Evolutionary conservation across 1,140 invertebrate genomes (phyloP).

Genomic region (Drosophila sp.): DNA sequence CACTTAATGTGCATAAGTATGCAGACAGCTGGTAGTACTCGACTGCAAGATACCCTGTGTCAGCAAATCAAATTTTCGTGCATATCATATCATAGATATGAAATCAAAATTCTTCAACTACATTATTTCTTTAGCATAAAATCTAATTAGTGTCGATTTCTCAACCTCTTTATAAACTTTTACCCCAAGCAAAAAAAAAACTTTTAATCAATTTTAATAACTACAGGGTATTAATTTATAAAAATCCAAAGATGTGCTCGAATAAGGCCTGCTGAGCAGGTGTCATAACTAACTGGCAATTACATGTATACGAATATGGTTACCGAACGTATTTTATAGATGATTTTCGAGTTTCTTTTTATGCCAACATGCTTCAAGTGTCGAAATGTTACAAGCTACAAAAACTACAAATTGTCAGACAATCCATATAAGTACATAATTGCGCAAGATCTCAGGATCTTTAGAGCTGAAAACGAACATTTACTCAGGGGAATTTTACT

Average conservation of each 20-base stretch:
- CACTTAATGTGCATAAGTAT: background rate
- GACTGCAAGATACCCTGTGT: background rate
- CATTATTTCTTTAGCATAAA: no score
- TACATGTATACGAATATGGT: slow-evolving; percentile 25
- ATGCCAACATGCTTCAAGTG: slow-evolving; percentile 9
- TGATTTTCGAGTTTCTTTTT: background rate
- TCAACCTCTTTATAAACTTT: no score
- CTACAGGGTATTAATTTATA: background rate
- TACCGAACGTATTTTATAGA: slow-evolving; percentile 24
- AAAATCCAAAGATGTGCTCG: slow-evolving; percentile 9
- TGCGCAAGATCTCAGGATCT: slow-evolving; percentile 27
- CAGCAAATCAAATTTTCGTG: background rate
- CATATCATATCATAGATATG: no score
- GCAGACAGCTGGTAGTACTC: no score
- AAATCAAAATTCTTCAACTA: no score
- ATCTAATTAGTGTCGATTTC: no score
- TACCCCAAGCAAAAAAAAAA: no score
- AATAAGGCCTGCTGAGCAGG: slow-evolving; percentile 34
- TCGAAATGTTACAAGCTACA: slow-evolving; percentile 21
- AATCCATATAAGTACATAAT: slow-evolving; percentile 23
- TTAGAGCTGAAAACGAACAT: background rate
- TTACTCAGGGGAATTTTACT: background rate
- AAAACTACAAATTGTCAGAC: slow-evolving; percentile 33
- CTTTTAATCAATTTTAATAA: no score
- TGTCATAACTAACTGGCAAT: slow-evolving; percentile 49